phyloP scores from a whole-genome alignment of 1,140 invertebrate genomes.

The Caenorhabditis latens region DNA sequence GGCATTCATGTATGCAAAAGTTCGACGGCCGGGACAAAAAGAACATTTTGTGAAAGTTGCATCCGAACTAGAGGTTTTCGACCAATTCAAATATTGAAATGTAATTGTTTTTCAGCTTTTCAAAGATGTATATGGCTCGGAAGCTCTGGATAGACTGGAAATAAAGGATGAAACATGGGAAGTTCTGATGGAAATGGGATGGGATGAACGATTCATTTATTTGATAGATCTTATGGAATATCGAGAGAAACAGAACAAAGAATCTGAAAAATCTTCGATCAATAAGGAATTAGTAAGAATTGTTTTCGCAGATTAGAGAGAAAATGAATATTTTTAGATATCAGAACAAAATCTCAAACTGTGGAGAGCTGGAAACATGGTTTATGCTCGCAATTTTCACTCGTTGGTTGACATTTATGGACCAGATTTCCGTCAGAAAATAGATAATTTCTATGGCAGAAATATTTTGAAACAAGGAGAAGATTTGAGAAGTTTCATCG shows the following conservation, averaged over 20 bases:
- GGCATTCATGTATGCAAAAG: neutral
- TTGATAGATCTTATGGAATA: neutral
- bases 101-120: slow-evolving; percentile 10
- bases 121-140: slow-evolving; percentile 14
- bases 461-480: slow-evolving; percentile 31
- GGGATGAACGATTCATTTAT: slow-evolving; percentile 20
- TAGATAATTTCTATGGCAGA: slow-evolving; percentile 47
- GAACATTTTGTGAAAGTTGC: slow-evolving; percentile 25
- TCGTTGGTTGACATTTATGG: slow-evolving; percentile 16
- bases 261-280: neutral
- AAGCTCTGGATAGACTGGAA: neutral
- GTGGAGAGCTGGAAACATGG: neutral
- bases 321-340: neutral
- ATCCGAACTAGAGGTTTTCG: slow-evolving; percentile 11
- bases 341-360: neutral
- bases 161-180: slow-evolving; percentile 13
- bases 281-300: neutral
- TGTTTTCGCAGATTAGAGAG: neutral
- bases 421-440: slow-evolving; percentile 16
- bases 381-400: slow-evolving; percentile 16
- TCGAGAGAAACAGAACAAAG: neutral
- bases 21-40: slow-evolving; percentile 29
- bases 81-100: neutral
- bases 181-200: slow-evolving; percentile 34
- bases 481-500: neutral